Evolutionary conservation across 2,797 vertebrate genomes (phyloP).

Genomic region (Gouania willdenowi): DNA sequence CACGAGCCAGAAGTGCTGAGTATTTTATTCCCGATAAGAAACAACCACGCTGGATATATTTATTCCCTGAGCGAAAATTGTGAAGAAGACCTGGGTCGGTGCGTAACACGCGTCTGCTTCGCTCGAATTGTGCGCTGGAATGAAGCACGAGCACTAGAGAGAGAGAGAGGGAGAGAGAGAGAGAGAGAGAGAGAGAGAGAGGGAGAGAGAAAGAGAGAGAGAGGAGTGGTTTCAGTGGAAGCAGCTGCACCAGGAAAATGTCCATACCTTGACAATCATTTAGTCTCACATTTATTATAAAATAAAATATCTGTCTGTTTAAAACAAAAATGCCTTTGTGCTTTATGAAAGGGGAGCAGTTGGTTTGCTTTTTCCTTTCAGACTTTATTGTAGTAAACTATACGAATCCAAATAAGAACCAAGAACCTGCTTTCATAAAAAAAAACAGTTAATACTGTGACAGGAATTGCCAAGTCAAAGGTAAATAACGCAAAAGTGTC

Average conservation of each 20-base stretch:
- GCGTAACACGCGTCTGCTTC: constrained; percentile 55
- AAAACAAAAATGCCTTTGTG: not conserved
- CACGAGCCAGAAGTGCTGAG: constrained; percentile 20
- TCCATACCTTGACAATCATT: constrained; percentile 42
- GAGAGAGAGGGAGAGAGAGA: constrained; percentile 33
- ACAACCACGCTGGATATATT: constrained; percentile 29
- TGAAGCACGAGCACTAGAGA: constrained; percentile 55
- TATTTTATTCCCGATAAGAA: constrained; percentile 52
- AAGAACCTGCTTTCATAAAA: too few relatives aligned
- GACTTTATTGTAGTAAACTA: too few relatives aligned
- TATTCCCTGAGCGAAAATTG: constrained; percentile 72
- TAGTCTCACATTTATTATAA: constrained; percentile 20
- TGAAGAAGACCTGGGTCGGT: constrained; percentile 45
- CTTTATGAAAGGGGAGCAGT: too few relatives aligned
- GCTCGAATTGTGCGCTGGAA: constrained; percentile 72
- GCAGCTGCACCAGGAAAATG: constrained; percentile 18
- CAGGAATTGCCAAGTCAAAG: too few relatives aligned
- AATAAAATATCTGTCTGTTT: constrained; percentile 1
- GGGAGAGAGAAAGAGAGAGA: constrained; percentile 21
- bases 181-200: constrained; percentile 28
- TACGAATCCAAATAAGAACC: too few relatives aligned
- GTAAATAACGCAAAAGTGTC: too few relatives aligned
- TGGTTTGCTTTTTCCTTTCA: too few relatives aligned
- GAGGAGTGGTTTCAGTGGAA: not conserved
- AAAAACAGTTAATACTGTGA: too few relatives aligned